These are phyloP conservation scores for Euphonia xanthogaster DNA, from an alignment of 2,797 vertebrate genomes.

Conservation along the genomic window DNA sequence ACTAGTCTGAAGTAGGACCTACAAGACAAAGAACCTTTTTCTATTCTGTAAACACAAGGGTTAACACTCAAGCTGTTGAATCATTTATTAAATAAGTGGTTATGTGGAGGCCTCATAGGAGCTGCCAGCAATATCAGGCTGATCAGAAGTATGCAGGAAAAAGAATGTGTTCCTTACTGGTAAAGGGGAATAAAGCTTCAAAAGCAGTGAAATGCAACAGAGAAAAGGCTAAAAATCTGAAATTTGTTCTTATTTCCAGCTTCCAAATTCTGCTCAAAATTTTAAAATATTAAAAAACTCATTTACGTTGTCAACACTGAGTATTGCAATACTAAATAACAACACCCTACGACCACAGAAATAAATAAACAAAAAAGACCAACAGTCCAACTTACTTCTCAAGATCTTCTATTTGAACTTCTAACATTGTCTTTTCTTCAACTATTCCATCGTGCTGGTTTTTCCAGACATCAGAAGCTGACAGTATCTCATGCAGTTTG, in stretches of 20 bases:
- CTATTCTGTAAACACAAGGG: not conserved
- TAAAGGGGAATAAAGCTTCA: not conserved
- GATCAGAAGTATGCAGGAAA: not conserved
- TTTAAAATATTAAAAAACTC: not conserved
- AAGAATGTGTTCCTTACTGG: not conserved
- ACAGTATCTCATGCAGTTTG: slow-evolving; percentile 74
- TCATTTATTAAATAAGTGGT: not conserved
- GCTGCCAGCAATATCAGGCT: not conserved
- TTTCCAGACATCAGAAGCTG: slow-evolving; percentile 78
- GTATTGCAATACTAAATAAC: not conserved
- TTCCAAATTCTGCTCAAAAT: not conserved
- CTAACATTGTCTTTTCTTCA: slow-evolving; percentile 78
- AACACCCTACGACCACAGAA: not conserved
- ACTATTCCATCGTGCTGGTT: slow-evolving; percentile 70
- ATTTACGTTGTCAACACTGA: not conserved
- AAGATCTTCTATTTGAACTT: slow-evolving; percentile 75
- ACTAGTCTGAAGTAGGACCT: not conserved
- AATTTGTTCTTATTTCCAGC: not conserved
- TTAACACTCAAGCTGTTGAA: not conserved
- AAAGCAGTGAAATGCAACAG: not conserved
- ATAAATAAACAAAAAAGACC: not conserved
- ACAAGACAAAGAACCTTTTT: not conserved
- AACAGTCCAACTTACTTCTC: slow-evolving; percentile 76
- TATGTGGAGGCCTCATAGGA: not conserved
- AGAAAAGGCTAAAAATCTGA: not conserved